Evolutionary conservation across 2,797 vertebrate genomes (phyloP).

Genomic region (Myotis myotis): DNA sequence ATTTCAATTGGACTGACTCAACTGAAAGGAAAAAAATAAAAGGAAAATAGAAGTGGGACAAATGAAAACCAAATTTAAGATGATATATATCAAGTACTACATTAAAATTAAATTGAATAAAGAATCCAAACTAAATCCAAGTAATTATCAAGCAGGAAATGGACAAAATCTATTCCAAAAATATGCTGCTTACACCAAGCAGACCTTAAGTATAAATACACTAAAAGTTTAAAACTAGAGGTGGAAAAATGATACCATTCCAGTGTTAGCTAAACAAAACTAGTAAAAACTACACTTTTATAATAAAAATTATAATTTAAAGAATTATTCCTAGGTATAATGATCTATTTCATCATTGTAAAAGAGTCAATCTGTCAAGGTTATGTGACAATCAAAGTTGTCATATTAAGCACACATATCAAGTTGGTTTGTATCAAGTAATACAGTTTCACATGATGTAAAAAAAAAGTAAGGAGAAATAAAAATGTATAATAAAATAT

Average conservation of each 20-base stretch:
- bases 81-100: background rate
- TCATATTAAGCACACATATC: background rate
- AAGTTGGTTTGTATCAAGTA: background rate
- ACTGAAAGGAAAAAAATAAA: background rate
- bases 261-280: background rate
- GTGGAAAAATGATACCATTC: background rate
- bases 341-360: background rate
- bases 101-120: background rate
- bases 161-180: background rate
- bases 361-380: background rate
- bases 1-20: background rate
- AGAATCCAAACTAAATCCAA: background rate
- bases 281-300: background rate
- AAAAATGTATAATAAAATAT: background rate
- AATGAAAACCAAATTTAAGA: background rate
- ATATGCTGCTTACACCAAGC: background rate
- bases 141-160: background rate
- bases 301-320: background rate
- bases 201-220: background rate
- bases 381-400: background rate
- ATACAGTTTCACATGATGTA: background rate
- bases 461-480: slow-evolving; percentile 10
- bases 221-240: background rate
- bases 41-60: background rate
- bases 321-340: background rate